Evolutionary conservation across 2,797 vertebrate genomes (phyloP), one percentile per base, ranked within the genome.

Genomic region (Odontamblyopus lacepedii): DNA sequence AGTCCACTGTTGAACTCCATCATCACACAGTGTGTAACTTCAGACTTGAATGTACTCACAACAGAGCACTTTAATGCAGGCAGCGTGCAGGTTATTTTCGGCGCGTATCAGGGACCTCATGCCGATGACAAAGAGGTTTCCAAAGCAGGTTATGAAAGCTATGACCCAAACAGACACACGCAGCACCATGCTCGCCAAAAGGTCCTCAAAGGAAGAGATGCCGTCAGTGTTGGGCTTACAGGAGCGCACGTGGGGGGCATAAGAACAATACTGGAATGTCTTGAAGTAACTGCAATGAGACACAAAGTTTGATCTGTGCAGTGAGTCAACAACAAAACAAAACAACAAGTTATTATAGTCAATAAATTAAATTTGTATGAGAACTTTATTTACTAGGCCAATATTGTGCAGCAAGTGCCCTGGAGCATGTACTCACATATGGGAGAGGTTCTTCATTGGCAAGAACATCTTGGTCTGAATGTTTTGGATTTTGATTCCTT

Each of bases 91-190:
- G 70, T 93, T 93, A 79, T 96, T 96, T 89, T 97, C 95, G 0
- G 95, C 94, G 73, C 91, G 92, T 79, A 96, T 93, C 82, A 95
- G 86, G 0, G 95, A 96, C 81, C 95, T 94, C 95, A 95, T 96
- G 73, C 94, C 93, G 67, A 96, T 95, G 73, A 96, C 94, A 56
- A 96, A 92, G 77, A 96, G 86, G 87, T 96, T 96, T 66, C 96
- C 95, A 16, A 96, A 95, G 91, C 95, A 95, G 59, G 94, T 96
- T 72, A 95, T 91, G 88, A 94, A 94, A 79, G 94, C 95, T 88
- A 95, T 95, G 85, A 97, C 94, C 95, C 95, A 96, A 63, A 96
- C 92, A 3, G 92, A 96, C 75, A 95, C 92, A 53, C 94, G 92
- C 76, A 97, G 94, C 75, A 96, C 92, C 35, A 87, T 77, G 87